Evolutionary conservation across 2,888 invertebrate genomes (phyloP), one percentile per base, ranked within the genome.

Genomic region (Linyphia triangularis): DNA sequence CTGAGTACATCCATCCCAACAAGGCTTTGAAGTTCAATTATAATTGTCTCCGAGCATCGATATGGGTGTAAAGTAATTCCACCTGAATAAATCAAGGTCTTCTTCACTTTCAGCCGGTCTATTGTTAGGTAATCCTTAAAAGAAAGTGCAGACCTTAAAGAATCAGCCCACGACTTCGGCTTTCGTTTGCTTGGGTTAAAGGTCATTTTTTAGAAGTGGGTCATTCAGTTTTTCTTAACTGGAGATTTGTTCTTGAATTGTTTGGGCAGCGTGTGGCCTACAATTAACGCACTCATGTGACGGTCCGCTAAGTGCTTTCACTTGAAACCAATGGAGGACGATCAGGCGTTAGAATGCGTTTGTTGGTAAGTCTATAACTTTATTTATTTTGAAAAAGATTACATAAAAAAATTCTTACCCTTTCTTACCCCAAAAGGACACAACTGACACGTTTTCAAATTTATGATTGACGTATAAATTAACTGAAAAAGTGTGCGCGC

Each of bases 181-280:
- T 84, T 65, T 83, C 83, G 43, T 72, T 73, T 24, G 72, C 40
- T 26, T 28, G 77, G 85, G 85, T 85, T 70, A 85, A 85, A 85
- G 78, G 78, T 85, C 70, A 75, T 22, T 40, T 78, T 78, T 22
- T n/a, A 51, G 40, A 85, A 85, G 70, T 85, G 78, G 85, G 85
- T 85, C 85, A 82, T 26, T 43, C 13, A 61, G 26, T 37, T 57
- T 40, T 63, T 77, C 37, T 43, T 6, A 7, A 24, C 24, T 28
- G 33, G 40, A 40, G 40, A 24, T n/a, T 13, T 30, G 77, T 77
- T 77, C 61, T 63, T 40, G 77, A 77, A 63, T 73, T 24, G 30
- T 59, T 59, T 19, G 30, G 30, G 33, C 59, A 10, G 30, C n/a
- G 19, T 19, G 19, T 22, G 73, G 57, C 30, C 51, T 51, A 51